Evolutionary conservation across 2,797 vertebrate species (phyloP).

Genomic region (Lagorchestes hirsutus): DNA sequence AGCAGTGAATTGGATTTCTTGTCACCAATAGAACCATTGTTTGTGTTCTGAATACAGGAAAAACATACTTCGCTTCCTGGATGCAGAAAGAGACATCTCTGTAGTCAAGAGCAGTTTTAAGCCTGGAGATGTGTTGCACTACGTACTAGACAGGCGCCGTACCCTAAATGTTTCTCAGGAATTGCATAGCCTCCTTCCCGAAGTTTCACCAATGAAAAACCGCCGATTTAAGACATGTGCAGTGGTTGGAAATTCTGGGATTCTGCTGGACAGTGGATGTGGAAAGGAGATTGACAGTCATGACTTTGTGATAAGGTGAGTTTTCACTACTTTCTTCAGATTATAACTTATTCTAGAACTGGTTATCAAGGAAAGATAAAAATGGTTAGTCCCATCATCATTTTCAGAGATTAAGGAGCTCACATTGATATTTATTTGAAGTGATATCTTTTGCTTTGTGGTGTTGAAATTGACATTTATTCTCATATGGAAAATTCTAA

Average conservation of each 20-base stretch:
- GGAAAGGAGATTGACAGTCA: constrained; percentile 93
- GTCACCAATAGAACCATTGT: fast-evolving
- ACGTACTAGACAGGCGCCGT: constrained; percentile 90
- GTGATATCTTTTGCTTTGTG: constrained; percentile 22
- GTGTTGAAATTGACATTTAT: constrained; percentile 51
- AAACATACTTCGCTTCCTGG: constrained; percentile 92
- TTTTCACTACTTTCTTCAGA: constrained; percentile 59
- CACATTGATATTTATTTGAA: constrained; percentile 41
- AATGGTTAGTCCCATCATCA: constrained; percentile 49
- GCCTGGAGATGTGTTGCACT: constrained; percentile 92
- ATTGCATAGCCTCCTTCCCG: constrained; percentile 91
- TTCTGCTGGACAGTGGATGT: constrained; percentile 91
- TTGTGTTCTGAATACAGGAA: constrained; percentile 86
- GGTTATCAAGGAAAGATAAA: constrained; percentile 54
- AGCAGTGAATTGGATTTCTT: background rate
- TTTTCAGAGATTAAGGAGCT: constrained; percentile 53
- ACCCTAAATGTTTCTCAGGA: constrained; percentile 91
- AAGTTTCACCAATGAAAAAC: constrained; percentile 93
- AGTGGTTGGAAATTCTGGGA: constrained; percentile 94
- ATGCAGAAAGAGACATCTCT: constrained; percentile 92
- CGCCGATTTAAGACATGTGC: constrained; percentile 91
- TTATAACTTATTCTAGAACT: background rate
- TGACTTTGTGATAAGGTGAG: constrained; percentile 93
- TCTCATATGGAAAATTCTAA: constrained; percentile 10
- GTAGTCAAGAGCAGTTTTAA: constrained; percentile 93